These are phyloP conservation scores for Coleophora deauratella DNA, from an alignment of 2,888 invertebrate genomes.

Conservation along the genomic window DNA sequence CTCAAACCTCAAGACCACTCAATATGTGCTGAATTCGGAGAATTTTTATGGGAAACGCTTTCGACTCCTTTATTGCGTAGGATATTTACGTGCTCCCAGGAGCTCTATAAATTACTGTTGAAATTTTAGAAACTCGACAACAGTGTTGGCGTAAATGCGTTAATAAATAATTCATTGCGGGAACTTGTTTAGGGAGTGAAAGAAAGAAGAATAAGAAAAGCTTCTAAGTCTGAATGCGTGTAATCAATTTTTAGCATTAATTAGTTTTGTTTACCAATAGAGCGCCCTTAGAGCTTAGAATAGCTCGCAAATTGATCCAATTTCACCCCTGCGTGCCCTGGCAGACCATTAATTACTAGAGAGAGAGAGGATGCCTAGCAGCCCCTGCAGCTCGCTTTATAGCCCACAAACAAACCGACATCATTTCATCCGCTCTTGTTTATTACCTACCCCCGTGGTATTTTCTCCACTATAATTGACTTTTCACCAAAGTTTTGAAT, in stretches of 20 bases:
- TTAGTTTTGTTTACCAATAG: slow-evolving; percentile 31
- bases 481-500: slow-evolving; percentile 36
- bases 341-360: slow-evolving; percentile 64
- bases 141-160: slow-evolving; percentile 5
- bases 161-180: slow-evolving; percentile 16
- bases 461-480: slow-evolving; percentile 47
- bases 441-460: slow-evolving; percentile 45
- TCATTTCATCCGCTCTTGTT: slow-evolving; percentile 54
- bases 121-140: slow-evolving; percentile 41
- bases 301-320: slow-evolving; percentile 64
- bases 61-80: slow-evolving; percentile 53
- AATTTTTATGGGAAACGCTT: slow-evolving; percentile 55
- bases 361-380: slow-evolving; percentile 33
- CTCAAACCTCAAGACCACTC: slow-evolving; percentile 60
- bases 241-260: slow-evolving; percentile 17
- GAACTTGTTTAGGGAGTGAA: slow-evolving; percentile 14
- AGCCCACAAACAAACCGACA: slow-evolving; percentile 67
- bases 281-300: slow-evolving; percentile 45
- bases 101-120: slow-evolving; percentile 43
- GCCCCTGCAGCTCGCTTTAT: slow-evolving; percentile 50
- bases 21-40: slow-evolving; percentile 66
- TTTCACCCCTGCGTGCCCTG: slow-evolving; percentile 54
- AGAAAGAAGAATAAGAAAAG: neutral
- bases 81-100: slow-evolving; percentile 56
- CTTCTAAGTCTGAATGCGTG: neutral